These are phyloP conservation scores for Sebastiscus albofasciatus DNA, from an alignment of 2,797 vertebrate genomes.

Conservation along the genomic window DNA sequence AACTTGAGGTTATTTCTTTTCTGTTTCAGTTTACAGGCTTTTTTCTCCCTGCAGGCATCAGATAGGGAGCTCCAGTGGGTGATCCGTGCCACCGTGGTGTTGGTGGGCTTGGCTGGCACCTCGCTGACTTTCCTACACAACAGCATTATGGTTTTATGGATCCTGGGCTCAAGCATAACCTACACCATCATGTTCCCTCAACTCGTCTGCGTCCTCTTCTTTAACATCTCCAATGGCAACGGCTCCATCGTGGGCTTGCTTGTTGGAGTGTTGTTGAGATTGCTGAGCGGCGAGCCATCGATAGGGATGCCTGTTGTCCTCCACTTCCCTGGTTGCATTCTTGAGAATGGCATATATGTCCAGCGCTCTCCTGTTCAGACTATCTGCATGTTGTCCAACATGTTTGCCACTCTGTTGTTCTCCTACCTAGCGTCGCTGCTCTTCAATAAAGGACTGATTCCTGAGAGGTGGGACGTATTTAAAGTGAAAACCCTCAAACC, in stretches of 20 bases:
- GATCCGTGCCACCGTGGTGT: slow-evolving; percentile 75
- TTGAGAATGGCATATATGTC: slow-evolving; percentile 59
- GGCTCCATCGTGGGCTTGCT: slow-evolving; percentile 58
- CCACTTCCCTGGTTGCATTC: slow-evolving; percentile 69
- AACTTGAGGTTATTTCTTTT: background rate
- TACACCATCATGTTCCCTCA: slow-evolving; percentile 83
- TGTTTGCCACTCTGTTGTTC: slow-evolving; percentile 54
- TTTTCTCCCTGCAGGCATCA: slow-evolving; percentile 69
- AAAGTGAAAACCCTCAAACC: slow-evolving; percentile 27
- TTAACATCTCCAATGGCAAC: slow-evolving; percentile 74
- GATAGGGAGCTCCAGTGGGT: slow-evolving; percentile 79
- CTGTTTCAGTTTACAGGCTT: background rate
- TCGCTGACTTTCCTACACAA: slow-evolving; percentile 73
- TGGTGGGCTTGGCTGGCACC: slow-evolving; percentile 72
- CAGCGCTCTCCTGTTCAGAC: slow-evolving; percentile 82
- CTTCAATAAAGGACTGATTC: slow-evolving; percentile 49
- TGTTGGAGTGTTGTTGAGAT: slow-evolving; percentile 31
- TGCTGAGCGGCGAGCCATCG: slow-evolving; percentile 56
- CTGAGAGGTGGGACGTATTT: slow-evolving; percentile 50
- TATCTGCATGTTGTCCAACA: slow-evolving; percentile 72
- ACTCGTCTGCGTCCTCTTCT: slow-evolving; percentile 80
- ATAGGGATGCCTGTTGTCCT: slow-evolving; percentile 68
- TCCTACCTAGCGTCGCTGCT: slow-evolving; percentile 45
- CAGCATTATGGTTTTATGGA: slow-evolving; percentile 80
- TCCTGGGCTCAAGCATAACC: slow-evolving; percentile 79